These are phyloP conservation scores for Bellardia pandia DNA, from an alignment of 2,888 invertebrate genomes.

Conservation along the genomic window DNA sequence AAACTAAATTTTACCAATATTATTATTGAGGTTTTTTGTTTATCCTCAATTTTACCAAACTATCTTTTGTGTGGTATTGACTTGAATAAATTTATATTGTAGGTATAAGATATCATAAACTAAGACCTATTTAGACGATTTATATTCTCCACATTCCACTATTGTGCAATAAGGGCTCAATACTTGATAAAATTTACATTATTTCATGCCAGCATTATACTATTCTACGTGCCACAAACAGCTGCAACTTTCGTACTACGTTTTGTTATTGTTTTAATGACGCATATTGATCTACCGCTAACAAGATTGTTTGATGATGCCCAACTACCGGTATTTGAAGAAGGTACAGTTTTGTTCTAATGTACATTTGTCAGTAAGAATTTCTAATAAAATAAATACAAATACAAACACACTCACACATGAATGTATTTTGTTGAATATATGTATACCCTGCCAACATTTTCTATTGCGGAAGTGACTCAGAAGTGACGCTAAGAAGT, in stretches of 20 bases:
- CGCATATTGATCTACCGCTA: conserved; percentile 63
- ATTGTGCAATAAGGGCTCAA: conserved; percentile 3
- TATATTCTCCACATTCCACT: not conserved
- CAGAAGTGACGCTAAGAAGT: too few relatives aligned
- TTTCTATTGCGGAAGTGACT: too few relatives aligned
- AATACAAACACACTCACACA: not conserved
- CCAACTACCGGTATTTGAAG: conserved; percentile 45
- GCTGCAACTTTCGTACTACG: conserved; percentile 33
- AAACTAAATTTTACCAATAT: too few relatives aligned
- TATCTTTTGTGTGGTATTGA: too few relatives aligned
- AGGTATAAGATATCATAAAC: too few relatives aligned
- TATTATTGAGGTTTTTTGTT: too few relatives aligned
- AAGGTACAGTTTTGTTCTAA: conserved; percentile 57
- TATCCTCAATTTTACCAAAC: too few relatives aligned
- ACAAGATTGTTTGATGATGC: conserved; percentile 59
- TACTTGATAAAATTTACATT: not conserved
- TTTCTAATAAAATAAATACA: conserved; percentile 34
- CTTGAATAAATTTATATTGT: too few relatives aligned
- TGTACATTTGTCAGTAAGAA: conserved; percentile 18
- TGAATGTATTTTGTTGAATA: not conserved
- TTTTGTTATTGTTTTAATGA: conserved; percentile 55
- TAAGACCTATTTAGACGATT: too few relatives aligned
- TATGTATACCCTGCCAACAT: too few relatives aligned
- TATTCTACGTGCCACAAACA: conserved; percentile 50
- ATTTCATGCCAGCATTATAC: not conserved